Evolutionary conservation across 2,797 vertebrate species (phyloP), one percentile per base, ranked within the genome.

Genomic region (Alfaro cultratus): DNA sequence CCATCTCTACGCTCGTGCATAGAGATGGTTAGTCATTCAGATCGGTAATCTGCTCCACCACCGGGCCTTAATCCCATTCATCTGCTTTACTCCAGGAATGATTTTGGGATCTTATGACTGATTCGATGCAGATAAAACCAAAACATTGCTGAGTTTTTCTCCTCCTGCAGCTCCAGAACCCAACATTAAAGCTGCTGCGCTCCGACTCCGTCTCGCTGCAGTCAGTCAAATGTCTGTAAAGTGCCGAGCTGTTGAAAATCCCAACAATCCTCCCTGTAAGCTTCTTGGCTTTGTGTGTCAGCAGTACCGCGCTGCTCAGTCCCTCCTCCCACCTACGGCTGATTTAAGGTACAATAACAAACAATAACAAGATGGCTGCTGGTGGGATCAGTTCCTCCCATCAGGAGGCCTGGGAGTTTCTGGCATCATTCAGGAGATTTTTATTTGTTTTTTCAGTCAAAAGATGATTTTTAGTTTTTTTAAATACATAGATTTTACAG

Each of bases 51-150:
- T 90, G 85, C 78, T 86, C 80, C 83, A 71, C 62, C 18, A 46
- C 76, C 1, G 0, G 75, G 55, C 55, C 34, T 75, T 93, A 93
- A 95, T 95, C 91, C 87, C 86, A 93, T 93, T 94, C 91, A 92
- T 92, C 92, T 79, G 81, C 88, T 89, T 91, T 60, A 91, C 88
- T 83, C 86, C 84, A 67, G 31, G 67, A 78, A 39, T 34, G 78
- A 75, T 86, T 72, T 77, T 43, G 23, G 23, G 26, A 23, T 51
- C 13, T 31, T 31, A 16, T 7, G 31, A 18, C 12, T 21, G 60
- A 36, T 36, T 31, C 3, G 8, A 1, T 36, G 60, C 31, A 36
- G 57, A 73, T 34, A 4, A 73, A 73, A 41, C 8, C 21, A 11
- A 11, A 41, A 26, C 51, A 10, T 53, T 53, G 62, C 9, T 41